Conservation (phyloP, 2,113 vertebrate genomes). For the Sprattus sprattus region DNA sequence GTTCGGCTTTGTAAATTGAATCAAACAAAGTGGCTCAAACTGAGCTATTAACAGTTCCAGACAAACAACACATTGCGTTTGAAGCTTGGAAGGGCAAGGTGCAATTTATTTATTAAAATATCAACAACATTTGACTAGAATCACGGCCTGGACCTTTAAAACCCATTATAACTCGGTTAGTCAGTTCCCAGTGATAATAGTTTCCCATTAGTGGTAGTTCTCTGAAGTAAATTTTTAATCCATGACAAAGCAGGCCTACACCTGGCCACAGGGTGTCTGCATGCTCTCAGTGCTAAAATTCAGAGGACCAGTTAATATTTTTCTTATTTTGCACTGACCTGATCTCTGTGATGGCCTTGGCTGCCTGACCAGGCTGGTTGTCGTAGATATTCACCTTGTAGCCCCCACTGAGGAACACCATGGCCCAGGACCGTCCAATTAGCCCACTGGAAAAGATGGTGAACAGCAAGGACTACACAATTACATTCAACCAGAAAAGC, state of each 20-base stretch:
- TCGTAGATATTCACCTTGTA: slow-evolving; percentile 88
- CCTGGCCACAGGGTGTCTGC: background rate
- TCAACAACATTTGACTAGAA: too few species aligned
- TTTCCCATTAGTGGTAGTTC: background rate
- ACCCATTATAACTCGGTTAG: background rate
- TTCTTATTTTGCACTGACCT: slow-evolving; percentile 66
- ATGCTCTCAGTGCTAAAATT: background rate
- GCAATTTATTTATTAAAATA: too few species aligned
- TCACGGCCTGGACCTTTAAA: too few species aligned
- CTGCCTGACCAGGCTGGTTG: slow-evolving; percentile 79
- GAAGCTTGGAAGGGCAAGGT: too few species aligned
- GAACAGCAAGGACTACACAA: background rate
- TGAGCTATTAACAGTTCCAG: too few species aligned
- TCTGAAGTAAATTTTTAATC: background rate
- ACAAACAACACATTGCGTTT: too few species aligned
- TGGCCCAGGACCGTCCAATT: slow-evolving; percentile 92
- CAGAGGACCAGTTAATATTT: background rate
- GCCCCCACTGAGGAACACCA: slow-evolving; percentile 89
- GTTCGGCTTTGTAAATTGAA: too few species aligned
- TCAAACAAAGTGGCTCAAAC: too few species aligned
- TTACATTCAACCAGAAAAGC: background rate
- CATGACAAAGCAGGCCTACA: background rate
- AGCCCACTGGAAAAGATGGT: slow-evolving; percentile 77
- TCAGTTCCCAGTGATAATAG: background rate
- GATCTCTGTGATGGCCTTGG: slow-evolving; percentile 77